Conservation (phyloP, 2,888 invertebrate genomes). For the Nematopogon swammerdamellus region DNA sequence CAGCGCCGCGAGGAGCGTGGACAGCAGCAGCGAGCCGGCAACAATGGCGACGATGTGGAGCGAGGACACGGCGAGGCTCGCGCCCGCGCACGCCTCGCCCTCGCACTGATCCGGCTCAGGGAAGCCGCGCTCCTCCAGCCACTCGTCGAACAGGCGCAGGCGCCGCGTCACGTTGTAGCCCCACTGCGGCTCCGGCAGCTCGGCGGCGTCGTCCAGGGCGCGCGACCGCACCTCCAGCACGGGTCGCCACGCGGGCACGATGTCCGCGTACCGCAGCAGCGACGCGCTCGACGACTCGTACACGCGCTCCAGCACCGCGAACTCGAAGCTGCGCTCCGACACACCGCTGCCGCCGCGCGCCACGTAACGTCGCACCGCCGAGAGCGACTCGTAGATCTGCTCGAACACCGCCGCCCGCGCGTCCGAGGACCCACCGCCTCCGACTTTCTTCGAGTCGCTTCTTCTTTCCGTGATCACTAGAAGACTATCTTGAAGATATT, state of each 20-base stretch:
- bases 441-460: not conserved
- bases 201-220: conserved; percentile 22
- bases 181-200: conserved; percentile 13
- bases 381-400: not conserved
- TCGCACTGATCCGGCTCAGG: conserved; percentile 26
- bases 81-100: conserved; percentile 26
- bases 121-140: conserved; percentile 19
- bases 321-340: not conserved
- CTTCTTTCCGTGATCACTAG: not conserved
- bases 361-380: not conserved
- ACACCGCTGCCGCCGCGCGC: too few species aligned
- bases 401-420: not conserved
- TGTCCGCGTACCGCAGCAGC: not conserved
- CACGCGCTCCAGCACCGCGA: conserved; percentile 1
- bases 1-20: conserved; percentile 3
- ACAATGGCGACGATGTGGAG: conserved; percentile 32
- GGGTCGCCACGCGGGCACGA: conserved; percentile 18
- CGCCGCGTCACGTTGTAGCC: conserved; percentile 11
- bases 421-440: not conserved
- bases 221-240: conserved; percentile 12
- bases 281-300: conserved; percentile 2
- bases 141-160: conserved; percentile 19
- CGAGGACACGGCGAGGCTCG: conserved; percentile 23
- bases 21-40: conserved; percentile 26
- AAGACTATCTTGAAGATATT: not conserved